Conservation (phyloP, 2,797 vertebrate genomes). For the Notamacropus eugenii region DNA sequence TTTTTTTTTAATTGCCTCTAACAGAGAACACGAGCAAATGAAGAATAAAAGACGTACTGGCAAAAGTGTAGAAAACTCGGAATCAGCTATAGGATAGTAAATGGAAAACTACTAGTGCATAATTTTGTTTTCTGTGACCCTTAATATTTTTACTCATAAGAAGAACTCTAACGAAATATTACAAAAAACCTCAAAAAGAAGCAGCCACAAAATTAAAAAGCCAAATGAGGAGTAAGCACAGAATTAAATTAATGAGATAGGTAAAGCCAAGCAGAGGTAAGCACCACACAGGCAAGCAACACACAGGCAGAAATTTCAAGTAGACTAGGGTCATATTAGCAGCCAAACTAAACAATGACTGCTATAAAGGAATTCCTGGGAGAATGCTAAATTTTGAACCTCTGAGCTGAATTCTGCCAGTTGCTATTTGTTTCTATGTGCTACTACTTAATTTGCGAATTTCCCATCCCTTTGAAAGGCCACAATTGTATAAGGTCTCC, state of each 20-base stretch:
- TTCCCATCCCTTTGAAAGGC: background rate
- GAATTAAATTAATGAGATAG: background rate
- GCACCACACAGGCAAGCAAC: background rate
- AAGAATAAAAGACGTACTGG: background rate
- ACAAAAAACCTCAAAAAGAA: background rate
- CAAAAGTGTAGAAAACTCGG: background rate
- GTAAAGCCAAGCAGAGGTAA: background rate
- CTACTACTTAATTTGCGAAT: background rate
- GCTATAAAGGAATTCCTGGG: background rate
- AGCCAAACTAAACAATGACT: background rate
- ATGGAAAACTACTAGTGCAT: background rate
- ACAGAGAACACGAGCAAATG: background rate
- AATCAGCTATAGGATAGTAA: background rate
- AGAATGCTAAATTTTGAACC: background rate
- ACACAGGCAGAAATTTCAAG: background rate
- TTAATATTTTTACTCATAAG: background rate
- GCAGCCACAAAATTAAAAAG: background rate
- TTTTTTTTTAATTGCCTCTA: background rate
- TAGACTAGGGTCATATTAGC: background rate
- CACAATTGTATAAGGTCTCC: background rate
- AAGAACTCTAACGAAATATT: background rate
- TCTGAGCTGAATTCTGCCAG: background rate
- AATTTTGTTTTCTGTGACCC: background rate
- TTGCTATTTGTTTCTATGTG: background rate
- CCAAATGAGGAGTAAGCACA: background rate